Conservation (phyloP, 2,888 invertebrate genomes). For the Agrenia bidenticulata region DNA sequence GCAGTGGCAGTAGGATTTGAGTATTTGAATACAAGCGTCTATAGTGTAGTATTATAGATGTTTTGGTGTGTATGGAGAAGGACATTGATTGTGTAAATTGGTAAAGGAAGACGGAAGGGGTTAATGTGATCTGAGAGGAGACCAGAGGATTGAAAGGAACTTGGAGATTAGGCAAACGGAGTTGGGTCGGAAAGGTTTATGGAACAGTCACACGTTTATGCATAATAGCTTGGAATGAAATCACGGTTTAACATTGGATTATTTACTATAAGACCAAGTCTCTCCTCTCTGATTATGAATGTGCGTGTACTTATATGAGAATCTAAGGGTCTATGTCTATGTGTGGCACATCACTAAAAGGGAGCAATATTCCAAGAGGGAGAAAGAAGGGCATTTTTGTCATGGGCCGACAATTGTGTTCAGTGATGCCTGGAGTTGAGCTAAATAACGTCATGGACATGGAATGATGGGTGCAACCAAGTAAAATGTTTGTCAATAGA, state of each 20-base stretch:
- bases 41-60: too few relatives aligned
- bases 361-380: conserved; percentile 9
- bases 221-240: background rate
- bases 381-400: conserved; percentile 37
- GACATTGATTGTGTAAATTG: conserved; percentile 8
- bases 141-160: conserved; percentile 6
- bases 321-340: background rate
- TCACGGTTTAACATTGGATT: background rate
- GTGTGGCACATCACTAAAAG: conserved; percentile 1
- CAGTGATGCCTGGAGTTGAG: conserved; percentile 44
- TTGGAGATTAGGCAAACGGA: conserved; percentile 6
- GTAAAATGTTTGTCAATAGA: conserved; percentile 54
- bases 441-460: conserved; percentile 44
- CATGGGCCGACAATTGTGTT: conserved; percentile 44
- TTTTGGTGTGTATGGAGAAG: background rate
- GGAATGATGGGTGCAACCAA: conserved; percentile 53
- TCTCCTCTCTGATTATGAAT: background rate
- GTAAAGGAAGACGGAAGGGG: conserved; percentile 6
- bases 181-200: too few relatives aligned
- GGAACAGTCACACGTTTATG: background rate
- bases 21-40: background rate
- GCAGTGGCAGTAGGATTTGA: conserved; percentile 1
- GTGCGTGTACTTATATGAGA: background rate
- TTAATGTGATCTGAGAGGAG: conserved; percentile 7
- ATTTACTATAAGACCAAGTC: background rate